These are phyloP conservation scores for Drosophila tropicalis DNA, from an alignment of 1,140 invertebrate genomes.

Conservation along the genomic window DNA sequence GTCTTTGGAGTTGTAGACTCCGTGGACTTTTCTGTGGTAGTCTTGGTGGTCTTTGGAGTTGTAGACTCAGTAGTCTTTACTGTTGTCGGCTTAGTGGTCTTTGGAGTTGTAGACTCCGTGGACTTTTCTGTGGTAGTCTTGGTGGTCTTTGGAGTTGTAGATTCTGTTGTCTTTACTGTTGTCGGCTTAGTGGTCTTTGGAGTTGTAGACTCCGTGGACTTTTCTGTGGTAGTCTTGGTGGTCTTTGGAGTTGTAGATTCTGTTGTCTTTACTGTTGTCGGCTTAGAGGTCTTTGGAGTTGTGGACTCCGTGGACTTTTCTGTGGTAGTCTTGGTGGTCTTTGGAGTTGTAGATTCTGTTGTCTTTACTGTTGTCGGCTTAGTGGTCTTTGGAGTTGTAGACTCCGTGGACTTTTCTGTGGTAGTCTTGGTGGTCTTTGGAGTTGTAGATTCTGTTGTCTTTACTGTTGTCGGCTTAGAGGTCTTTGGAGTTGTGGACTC, in stretches of 20 bases:
- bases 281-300: conserved; percentile 6
- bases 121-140: too few relatives aligned
- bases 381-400: not conserved
- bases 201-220: not conserved
- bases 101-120: not conserved
- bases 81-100: not conserved
- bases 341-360: not conserved
- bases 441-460: not conserved
- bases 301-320: not conserved
- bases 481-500: not conserved
- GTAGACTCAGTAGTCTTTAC: not conserved
- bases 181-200: conserved; percentile 1
- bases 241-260: not conserved
- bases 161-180: not conserved
- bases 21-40: not conserved
- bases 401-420: not conserved
- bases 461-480: not conserved
- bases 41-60: not conserved
- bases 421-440: not conserved
- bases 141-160: not conserved
- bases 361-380: not conserved
- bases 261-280: conserved; percentile 13
- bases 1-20: not conserved
- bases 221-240: not conserved
- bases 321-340: too few relatives aligned